Evolutionary conservation across 2,113 vertebrate genomes (phyloP), one percentile per base, ranked within the genome.

Genomic region (Cyrtonyx montezumae): DNA sequence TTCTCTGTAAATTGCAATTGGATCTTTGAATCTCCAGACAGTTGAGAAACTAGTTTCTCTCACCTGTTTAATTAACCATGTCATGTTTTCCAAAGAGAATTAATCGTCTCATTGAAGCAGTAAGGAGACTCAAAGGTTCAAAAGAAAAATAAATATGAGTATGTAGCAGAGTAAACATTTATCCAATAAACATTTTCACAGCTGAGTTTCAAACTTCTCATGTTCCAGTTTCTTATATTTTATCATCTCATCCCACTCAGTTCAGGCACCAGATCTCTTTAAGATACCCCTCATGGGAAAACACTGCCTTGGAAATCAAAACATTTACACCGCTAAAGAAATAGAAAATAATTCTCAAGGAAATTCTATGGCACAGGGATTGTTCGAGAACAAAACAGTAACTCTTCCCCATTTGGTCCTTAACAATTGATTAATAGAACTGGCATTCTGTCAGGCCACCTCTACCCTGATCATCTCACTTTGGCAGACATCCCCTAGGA

Each of bases 201-300:
- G 93, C 96, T 96, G 96, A 95, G 79, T 95, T 95, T 95, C 91
- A 95, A 93, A 94, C 93, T 96, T 95, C 94, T 95, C 87, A 43
- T 86, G 71, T 96, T 96, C 79, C 88, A 93, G 80, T 83, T 96
- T 88, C 96, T 95, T 96, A 80, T 75, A 93, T 94, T 95, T 95
- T 96, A 94, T 92, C 94, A 93, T 96, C 90, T 96, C 79, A 95
- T 96, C 91, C 90, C 93, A 90, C 76, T 96, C 92, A 40, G 79
- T 93, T 75, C 88, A 94, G 94, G 93, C 85, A 96, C 79, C 82
- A 91, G 48, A 80, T 85, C 85, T 92, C 89, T 91, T 90, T 83
- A 86, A 95, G 91, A 95, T 85, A 85, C 6, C 66, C 45, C 94
- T 96, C 85, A 62, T 86, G 82, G 87, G 93, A 96, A 96, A 96